Conservation (phyloP, 2,888 invertebrate genomes). For the Physocephala rufipes region DNA sequence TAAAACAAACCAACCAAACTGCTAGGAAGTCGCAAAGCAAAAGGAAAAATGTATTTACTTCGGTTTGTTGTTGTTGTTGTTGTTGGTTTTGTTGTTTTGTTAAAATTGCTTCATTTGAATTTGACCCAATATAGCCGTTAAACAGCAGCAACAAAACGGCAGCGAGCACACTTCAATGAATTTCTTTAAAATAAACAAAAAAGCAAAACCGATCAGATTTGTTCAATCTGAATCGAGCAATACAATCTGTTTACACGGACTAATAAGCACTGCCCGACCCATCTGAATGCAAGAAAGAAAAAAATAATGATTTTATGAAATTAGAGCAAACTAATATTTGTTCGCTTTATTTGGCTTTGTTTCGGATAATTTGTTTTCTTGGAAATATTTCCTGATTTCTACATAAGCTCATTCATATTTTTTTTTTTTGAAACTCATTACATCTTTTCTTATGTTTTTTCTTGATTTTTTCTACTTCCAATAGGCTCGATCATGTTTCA, state of each 20-base stretch:
- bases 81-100: too few species aligned
- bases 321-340: constrained; percentile 23
- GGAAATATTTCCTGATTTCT: constrained; percentile 11
- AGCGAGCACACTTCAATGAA: constrained; percentile 27
- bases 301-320: too few species aligned
- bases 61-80: too few species aligned
- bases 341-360: neutral
- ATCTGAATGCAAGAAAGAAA: neutral
- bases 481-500: constrained; percentile 97
- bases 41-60: too few species aligned
- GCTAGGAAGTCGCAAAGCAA: too few species aligned
- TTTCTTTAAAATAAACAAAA: constrained; percentile 29
- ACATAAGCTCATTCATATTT: neutral
- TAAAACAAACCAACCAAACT: too few species aligned
- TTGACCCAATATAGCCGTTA: neutral
- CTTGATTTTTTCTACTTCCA: constrained; percentile 31
- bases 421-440: too few species aligned
- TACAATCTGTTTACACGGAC: neutral
- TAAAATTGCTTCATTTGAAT: neutral
- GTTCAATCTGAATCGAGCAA: too few species aligned
- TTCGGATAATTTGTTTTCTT: constrained; percentile 26
- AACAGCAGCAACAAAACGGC: too few species aligned
- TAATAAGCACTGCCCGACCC: neutral
- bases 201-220: too few species aligned
- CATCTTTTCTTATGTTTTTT: neutral